phyloP scores from a whole-genome alignment of 2,113 vertebrate species.

The Muntiacus reevesi region DNA sequence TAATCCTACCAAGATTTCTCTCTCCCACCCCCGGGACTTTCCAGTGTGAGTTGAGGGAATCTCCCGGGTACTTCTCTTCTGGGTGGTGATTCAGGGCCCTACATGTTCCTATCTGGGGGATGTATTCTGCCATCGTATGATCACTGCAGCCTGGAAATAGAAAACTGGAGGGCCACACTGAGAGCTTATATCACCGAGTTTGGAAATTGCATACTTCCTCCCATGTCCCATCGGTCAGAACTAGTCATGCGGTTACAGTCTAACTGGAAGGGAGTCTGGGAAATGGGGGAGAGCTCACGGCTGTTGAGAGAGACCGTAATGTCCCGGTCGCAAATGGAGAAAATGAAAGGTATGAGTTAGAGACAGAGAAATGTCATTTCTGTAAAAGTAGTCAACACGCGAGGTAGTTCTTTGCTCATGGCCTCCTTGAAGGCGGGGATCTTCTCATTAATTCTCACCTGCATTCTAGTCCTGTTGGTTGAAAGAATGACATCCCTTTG shows the following conservation, averaged over 20 bases:
- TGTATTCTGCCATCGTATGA: fast-evolving
- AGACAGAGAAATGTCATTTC: background rate
- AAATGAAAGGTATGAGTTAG: background rate
- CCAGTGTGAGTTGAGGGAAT: background rate
- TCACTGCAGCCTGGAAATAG: background rate
- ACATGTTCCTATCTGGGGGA: background rate
- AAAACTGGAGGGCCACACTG: background rate
- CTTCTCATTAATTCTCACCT: background rate
- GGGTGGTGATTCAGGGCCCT: background rate
- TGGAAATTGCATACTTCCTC: background rate
- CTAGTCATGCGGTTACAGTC: background rate
- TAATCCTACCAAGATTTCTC: background rate
- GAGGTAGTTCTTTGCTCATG: background rate
- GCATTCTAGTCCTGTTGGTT: background rate
- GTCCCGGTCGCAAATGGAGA: background rate
- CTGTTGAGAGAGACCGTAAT: background rate
- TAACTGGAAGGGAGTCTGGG: background rate
- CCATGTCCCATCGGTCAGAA: background rate
- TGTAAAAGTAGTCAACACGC: background rate
- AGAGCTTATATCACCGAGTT: background rate
- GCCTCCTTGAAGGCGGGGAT: background rate
- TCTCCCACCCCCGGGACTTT: background rate
- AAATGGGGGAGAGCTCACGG: background rate
- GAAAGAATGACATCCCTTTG: background rate
- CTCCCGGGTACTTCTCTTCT: background rate